These are phyloP conservation scores for Liopterus haemorrhoidalis DNA, from an alignment of 2,888 invertebrate species.

Conservation along the genomic window DNA sequence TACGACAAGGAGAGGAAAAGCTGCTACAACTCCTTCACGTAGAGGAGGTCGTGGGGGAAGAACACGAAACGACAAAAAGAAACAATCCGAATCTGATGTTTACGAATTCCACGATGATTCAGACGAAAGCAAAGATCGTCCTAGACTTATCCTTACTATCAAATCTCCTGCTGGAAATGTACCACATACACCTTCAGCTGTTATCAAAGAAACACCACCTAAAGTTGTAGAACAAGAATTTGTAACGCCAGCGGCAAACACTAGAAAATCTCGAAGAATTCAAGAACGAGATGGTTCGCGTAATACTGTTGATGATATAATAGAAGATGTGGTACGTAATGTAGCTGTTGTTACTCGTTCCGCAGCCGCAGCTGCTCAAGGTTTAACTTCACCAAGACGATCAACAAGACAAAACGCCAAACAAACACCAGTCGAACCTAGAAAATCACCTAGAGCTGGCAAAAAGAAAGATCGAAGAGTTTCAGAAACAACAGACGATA, in stretches of 20 bases:
- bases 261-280: constrained; percentile 73
- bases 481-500: constrained; percentile 58
- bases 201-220: constrained; percentile 53
- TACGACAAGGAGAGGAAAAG: constrained; percentile 54
- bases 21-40: constrained; percentile 42
- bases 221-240: constrained; percentile 58
- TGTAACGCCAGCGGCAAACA: constrained; percentile 59
- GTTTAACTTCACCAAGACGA: constrained; percentile 48
- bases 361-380: constrained; percentile 41
- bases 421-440: constrained; percentile 35
- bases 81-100: constrained; percentile 61
- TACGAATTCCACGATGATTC: constrained; percentile 91
- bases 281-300: constrained; percentile 71
- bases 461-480: constrained; percentile 59
- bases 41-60: constrained; percentile 51
- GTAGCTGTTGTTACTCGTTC: constrained; percentile 45
- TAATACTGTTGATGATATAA: constrained; percentile 78
- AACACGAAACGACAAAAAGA: constrained; percentile 52
- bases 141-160: constrained; percentile 73
- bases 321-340: constrained; percentile 82
- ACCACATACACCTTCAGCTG: constrained; percentile 41
- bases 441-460: constrained; percentile 61
- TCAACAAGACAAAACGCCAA: constrained; percentile 52
- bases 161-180: constrained; percentile 56
- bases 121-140: constrained; percentile 64